Evolutionary conservation across 1,140 invertebrate species (phyloP).

Genomic region (Trichonephila clavata): DNA sequence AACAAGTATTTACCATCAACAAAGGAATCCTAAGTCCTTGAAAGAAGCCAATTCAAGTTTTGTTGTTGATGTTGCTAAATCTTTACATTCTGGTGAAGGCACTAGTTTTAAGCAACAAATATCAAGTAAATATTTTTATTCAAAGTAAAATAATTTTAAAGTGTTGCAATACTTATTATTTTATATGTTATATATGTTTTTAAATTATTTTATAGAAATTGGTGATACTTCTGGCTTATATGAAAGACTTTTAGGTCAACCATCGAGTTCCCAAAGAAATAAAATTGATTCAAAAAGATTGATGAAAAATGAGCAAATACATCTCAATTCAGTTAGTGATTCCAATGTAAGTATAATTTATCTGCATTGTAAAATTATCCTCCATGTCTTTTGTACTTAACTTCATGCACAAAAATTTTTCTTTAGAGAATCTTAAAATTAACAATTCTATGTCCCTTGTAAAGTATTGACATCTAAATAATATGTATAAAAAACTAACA

Average conservation of each 20-base stretch:
- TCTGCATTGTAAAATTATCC: neutral
- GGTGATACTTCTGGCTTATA: conserved; percentile 41
- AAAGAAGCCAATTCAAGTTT: neutral
- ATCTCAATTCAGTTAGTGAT: neutral
- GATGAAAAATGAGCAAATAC: neutral
- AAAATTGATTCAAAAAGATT: neutral
- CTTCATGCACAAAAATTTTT: no score
- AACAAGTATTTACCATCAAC: neutral
- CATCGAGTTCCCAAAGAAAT: neutral
- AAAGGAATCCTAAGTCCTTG: neutral
- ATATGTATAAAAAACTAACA: no score
- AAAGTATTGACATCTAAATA: no score
- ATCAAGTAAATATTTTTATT: conserved; percentile 22
- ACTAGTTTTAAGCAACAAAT: conserved; percentile 40
- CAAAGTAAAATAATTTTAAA: no score
- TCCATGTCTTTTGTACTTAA: no score
- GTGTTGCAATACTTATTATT: no score
- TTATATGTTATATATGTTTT: neutral
- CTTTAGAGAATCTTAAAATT: no score
- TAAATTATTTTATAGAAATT: conserved; percentile 27
- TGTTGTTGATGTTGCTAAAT: conserved; percentile 36
- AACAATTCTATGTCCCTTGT: no score
- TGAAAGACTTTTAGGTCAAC: conserved; percentile 27
- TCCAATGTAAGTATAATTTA: neutral
- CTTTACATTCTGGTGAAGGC: neutral